Evolutionary conservation across 2,888 invertebrate species (phyloP).

Genomic region (Trachelus tabidus): DNA sequence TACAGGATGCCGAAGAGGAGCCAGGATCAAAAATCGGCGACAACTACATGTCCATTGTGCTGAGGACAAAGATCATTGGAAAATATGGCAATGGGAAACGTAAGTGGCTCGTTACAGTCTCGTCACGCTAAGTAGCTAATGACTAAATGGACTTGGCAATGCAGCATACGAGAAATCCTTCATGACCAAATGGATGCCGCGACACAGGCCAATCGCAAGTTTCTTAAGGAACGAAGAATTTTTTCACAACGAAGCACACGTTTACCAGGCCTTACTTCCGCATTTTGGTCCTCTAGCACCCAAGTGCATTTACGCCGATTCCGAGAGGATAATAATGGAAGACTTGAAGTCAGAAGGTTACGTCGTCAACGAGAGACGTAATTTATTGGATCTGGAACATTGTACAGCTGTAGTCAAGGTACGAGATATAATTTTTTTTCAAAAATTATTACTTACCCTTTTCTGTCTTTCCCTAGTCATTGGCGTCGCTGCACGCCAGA

Average conservation of each 20-base stretch:
- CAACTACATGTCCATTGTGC: conserved; percentile 46
- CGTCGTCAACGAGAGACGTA: conserved; percentile 32
- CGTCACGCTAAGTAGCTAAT: background rate
- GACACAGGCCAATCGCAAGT: conserved; percentile 26
- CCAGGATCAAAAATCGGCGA: conserved; percentile 42
- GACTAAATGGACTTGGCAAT: background rate
- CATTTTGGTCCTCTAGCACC: conserved; percentile 37
- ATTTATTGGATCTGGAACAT: conserved; percentile 44
- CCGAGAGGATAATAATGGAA: conserved; percentile 43
- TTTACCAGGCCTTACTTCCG: conserved; percentile 39
- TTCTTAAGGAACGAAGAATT: conserved; percentile 31
- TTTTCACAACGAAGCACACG: conserved; percentile 42
- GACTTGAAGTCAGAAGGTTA: conserved; percentile 42
- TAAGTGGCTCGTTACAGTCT: conserved; percentile 28
- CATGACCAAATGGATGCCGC: conserved; percentile 40
- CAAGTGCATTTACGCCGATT: conserved; percentile 36
- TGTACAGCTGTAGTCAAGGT: conserved; percentile 41
- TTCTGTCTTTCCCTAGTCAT: conserved; percentile 30
- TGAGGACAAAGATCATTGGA: conserved; percentile 39
- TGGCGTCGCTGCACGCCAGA: conserved; percentile 47
- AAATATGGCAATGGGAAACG: conserved; percentile 35
- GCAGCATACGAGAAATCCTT: conserved; percentile 43
- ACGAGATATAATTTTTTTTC: background rate
- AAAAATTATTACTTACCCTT: background rate
- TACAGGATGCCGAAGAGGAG: conserved; percentile 37